Evolutionary conservation across 2,113 vertebrate species (phyloP).

Genomic region (Platysternon megacephalum): DNA sequence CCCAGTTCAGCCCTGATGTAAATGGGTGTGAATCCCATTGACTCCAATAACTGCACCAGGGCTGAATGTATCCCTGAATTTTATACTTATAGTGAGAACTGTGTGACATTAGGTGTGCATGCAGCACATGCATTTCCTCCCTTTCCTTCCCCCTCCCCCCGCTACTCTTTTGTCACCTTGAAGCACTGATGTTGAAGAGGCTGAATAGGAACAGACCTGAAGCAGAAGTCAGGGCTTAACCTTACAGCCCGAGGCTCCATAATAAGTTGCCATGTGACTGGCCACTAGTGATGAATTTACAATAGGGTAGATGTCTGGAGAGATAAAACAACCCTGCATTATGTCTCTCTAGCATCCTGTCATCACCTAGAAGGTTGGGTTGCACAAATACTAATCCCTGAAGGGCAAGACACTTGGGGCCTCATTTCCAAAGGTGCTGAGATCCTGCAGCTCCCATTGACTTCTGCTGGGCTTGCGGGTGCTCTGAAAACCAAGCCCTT

Average conservation of each 20-base stretch:
- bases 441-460: neutral
- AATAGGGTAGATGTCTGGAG: neutral
- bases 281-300: neutral
- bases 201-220: neutral
- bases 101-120: too few relatives aligned
- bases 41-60: neutral
- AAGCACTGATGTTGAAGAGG: neutral
- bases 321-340: neutral
- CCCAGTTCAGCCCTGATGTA: neutral
- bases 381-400: neutral
- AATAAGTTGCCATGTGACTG: neutral
- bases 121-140: neutral
- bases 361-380: neutral
- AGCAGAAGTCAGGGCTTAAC: neutral
- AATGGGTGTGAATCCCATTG: neutral
- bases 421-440: neutral
- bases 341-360: neutral
- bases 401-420: neutral
- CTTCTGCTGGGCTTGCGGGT: neutral
- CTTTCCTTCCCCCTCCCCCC: neutral
- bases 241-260: neutral
- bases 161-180: neutral
- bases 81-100: neutral
- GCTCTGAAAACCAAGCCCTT: neutral
- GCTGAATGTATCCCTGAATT: neutral